Evolutionary conservation across 2,797 vertebrate species (phyloP).

Genomic region (Harpagifer antarcticus): DNA sequence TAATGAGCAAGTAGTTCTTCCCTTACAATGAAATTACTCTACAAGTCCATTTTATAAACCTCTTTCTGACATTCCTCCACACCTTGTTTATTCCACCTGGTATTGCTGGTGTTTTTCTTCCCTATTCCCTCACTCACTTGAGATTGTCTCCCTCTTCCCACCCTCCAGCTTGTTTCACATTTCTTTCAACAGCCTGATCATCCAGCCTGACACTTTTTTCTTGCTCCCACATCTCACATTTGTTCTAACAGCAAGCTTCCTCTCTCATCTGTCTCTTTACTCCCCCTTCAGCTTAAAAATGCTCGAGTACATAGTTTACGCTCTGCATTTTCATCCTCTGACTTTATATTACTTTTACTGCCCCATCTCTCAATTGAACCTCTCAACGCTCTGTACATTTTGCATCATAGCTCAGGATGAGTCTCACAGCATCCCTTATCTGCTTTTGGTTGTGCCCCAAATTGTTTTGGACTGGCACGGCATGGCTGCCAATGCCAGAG

Average conservation of each 20-base stretch:
- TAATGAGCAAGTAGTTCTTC: not conserved
- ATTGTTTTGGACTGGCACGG: slow-evolving; percentile 59
- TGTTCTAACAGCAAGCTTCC: slow-evolving; percentile 20
- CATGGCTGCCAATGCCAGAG: slow-evolving; percentile 43
- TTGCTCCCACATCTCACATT: slow-evolving; percentile 11
- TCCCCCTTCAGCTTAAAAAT: slow-evolving; percentile 34
- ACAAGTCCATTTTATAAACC: not conserved
- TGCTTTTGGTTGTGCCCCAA: slow-evolving; percentile 43
- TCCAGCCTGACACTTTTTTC: slow-evolving; percentile 33
- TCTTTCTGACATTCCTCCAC: not conserved
- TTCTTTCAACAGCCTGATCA: slow-evolving; percentile 28
- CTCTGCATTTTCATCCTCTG: slow-evolving; percentile 36
- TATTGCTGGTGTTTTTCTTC: not conserved
- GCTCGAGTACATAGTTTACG: slow-evolving; percentile 25
- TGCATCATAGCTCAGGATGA: slow-evolving; percentile 39
- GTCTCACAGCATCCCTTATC: slow-evolving; percentile 30
- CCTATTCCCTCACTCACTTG: not conserved
- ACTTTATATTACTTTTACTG: slow-evolving; percentile 27
- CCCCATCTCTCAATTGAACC: not conserved
- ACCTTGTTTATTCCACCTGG: not conserved
- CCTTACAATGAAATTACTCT: not conserved
- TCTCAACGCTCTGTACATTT: slow-evolving; percentile 42
- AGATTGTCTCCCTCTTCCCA: not conserved
- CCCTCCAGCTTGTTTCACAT: not conserved
- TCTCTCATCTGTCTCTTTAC: slow-evolving; percentile 16